A percentile compares a stretch with the other conserved stretches of the same genome.
Conservation (phyloP, 2,797 vertebrate genomes). For the Cossypha dichroa region DNA sequence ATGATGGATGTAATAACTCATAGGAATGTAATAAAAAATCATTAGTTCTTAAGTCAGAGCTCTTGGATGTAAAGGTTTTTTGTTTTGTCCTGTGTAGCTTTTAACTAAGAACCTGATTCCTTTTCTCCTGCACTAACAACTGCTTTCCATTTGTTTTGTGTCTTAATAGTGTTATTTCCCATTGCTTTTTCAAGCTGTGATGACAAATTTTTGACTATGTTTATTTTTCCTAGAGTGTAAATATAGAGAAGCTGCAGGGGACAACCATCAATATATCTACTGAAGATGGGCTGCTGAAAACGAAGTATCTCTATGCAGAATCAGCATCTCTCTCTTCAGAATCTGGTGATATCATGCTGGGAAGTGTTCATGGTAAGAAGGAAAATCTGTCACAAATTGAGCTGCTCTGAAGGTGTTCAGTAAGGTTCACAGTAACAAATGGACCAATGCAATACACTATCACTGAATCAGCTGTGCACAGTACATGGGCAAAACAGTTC, state of each 20-base stretch:
- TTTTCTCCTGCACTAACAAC: neutral
- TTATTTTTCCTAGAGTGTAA: constrained; percentile 82
- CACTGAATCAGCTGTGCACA: neutral
- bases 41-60: neutral
- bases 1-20: neutral
- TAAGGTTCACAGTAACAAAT: neutral
- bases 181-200: neutral
- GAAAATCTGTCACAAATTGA: neutral
- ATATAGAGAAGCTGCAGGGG: constrained; percentile 91
- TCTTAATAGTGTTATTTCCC: neutral
- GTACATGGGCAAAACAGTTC: neutral
- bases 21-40: neutral
- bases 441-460: neutral
- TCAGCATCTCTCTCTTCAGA: constrained; percentile 84
- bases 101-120: neutral
- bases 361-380: constrained; percentile 88
- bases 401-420: neutral
- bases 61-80: neutral
- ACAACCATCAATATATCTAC: constrained; percentile 88
- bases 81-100: neutral
- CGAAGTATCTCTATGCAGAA: constrained; percentile 90
- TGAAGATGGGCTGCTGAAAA: constrained; percentile 86
- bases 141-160: neutral
- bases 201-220: constrained; percentile 13
- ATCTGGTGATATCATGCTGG: constrained; percentile 87